Evolutionary conservation across 2,888 invertebrate genomes (phyloP).

Genomic region (Mesorhabditis belari): DNA sequence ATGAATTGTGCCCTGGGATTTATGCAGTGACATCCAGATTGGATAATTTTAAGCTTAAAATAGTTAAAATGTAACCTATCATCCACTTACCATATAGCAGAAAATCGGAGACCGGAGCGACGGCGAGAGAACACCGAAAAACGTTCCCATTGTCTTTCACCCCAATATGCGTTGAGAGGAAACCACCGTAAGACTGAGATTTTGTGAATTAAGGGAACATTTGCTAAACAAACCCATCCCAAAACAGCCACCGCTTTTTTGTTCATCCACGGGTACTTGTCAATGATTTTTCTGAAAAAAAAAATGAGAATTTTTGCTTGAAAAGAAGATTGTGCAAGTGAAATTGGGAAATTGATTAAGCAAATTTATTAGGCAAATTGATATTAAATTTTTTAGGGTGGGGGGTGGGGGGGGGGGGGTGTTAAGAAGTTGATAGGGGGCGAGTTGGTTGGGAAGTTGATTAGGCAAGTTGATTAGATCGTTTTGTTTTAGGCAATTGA

Average conservation of each 20-base stretch:
- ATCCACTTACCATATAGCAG: conserved; percentile 72
- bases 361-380: conserved; percentile 69
- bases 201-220: background rate
- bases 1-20: too few species aligned
- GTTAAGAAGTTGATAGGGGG: too few species aligned
- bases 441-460: too few species aligned
- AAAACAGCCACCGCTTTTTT: conserved; percentile 80
- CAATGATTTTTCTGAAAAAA: conserved; percentile 69
- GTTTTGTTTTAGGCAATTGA: too few species aligned
- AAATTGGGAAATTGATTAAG: conserved; percentile 60
- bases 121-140: conserved; percentile 86
- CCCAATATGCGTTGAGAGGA: conserved; percentile 77
- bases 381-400: background rate
- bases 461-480: too few species aligned
- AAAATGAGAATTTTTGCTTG: background rate
- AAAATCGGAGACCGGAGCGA: conserved; percentile 92
- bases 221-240: conserved; percentile 67
- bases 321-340: background rate
- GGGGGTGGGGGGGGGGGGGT: too few species aligned
- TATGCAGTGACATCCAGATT: too few species aligned
- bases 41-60: too few species aligned
- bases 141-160: conserved; percentile 68
- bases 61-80: too few species aligned
- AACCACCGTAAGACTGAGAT: conserved; percentile 77
- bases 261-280: conserved; percentile 82